Evolutionary conservation across 2,888 invertebrate species (phyloP).

Genomic region (Cerastoderma edule): DNA sequence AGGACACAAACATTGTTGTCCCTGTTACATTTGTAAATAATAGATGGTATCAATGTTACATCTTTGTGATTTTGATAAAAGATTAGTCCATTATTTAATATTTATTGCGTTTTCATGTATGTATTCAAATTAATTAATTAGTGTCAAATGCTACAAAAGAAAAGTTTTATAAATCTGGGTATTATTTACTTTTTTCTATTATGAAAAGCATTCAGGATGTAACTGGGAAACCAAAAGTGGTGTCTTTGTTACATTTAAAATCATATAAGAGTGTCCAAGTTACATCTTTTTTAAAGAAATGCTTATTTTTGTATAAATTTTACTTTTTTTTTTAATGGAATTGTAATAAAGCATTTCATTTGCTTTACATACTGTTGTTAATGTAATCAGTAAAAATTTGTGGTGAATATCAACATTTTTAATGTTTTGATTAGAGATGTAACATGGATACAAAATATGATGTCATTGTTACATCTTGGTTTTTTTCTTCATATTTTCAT

Average conservation of each 20-base stretch:
- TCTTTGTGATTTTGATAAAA: background rate
- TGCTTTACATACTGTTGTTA: too few relatives aligned
- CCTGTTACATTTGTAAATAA: background rate
- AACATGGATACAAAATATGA: too few relatives aligned
- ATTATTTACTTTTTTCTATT: constrained; percentile 3
- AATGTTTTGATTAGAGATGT: too few relatives aligned
- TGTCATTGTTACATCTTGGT: too few relatives aligned
- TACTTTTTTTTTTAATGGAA: constrained; percentile 2
- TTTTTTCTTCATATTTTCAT: too few relatives aligned
- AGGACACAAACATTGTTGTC: constrained; percentile 20
- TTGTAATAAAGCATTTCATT: too few relatives aligned
- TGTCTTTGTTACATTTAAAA: constrained; percentile 25
- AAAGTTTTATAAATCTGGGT: constrained; percentile 3
- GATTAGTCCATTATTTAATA: background rate
- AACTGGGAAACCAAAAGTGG: constrained; percentile 27
- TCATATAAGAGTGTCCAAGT: constrained; percentile 21
- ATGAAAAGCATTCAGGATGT: constrained; percentile 20
- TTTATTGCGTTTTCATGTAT: background rate
- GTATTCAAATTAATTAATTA: background rate
- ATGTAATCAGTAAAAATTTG: too few relatives aligned
- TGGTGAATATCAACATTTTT: too few relatives aligned
- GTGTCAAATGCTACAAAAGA: background rate
- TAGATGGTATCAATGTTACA: background rate
- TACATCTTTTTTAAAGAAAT: too few relatives aligned
- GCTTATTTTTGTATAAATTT: constrained; percentile 8